Base-by-base conservation (phyloP, 1,140 invertebrate species). In the Trissolcus basalis region DNA sequence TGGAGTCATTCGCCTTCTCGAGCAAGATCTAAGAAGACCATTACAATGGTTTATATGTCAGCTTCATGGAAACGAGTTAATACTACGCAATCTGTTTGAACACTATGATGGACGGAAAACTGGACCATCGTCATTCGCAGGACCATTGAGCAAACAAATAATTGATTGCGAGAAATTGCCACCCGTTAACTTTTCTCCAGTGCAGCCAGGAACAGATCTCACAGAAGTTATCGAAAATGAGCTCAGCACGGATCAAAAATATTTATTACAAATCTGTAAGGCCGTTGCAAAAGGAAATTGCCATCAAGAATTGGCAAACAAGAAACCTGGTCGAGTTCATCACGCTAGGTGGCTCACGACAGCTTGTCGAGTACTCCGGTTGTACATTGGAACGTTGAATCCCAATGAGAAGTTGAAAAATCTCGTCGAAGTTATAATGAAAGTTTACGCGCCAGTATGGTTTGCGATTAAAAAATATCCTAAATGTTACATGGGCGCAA, bases 341-440 rank as follows among this genome's bases (percentile, higher is more conserved):
- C 82, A 86, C 75, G 50, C 82, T 11, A 51, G 84, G 15, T 86
- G 84, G 81, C 59, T 85, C 1, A 85, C 83, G 33, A 43, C 64
- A 16, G 83, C 80, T 14, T 83, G 83, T 59, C 48, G 81, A 56
- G 67, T 82, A 41, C 56, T 79, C 0, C 48, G 75, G 19, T 56
- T 87, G 8, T 81, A 86, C 65, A 50, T 84, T 39, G 59, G 55
- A 50, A 77, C 71, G 8, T 7, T 7, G 9, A 54, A 67, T 41
- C 83, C 81, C 11, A 55, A 70, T 53, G 53, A 78, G 45, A 74
- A 81, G 19, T 50, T 83, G 13, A 61, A 27, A 48, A 48, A 54
- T 43, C 43, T 83, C 9, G 79, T 75, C 2, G 65, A 43, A 9
- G 80, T 69, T 49, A 70, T 85, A 12, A 45, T 85, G 9, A 82